phyloP scores from a whole-genome alignment of 2,888 invertebrate species.

The Desoria tigrina region DNA sequence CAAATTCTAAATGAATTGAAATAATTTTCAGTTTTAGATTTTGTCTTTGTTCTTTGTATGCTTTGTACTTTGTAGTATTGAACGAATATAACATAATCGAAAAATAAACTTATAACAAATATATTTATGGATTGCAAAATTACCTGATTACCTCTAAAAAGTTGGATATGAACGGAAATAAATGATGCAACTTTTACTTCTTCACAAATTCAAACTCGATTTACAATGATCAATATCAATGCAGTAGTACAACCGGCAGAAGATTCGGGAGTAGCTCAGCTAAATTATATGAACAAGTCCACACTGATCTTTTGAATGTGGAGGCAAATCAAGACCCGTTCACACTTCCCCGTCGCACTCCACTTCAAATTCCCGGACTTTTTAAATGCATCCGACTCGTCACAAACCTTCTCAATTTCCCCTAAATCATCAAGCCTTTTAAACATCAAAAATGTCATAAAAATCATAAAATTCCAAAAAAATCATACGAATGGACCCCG shows the following conservation, averaged over 20 bases:
- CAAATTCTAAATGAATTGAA: too few species aligned
- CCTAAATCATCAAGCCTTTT: background rate
- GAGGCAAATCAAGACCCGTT: conserved; percentile 5
- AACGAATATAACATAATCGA: too few species aligned
- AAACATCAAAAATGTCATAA: background rate
- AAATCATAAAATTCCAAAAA: conserved; percentile 1
- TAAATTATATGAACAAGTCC: background rate
- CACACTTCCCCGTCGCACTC: background rate
- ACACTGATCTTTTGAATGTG: conserved; percentile 3
- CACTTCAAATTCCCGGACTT: background rate
- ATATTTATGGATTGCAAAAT: too few species aligned
- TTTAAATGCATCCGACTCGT: background rate
- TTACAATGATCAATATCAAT: too few species aligned
- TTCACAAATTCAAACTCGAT: background rate
- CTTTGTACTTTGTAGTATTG: too few species aligned
- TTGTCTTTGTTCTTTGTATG: too few species aligned
- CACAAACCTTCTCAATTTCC: background rate
- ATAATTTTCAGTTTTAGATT: too few species aligned
- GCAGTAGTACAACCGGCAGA: too few species aligned
- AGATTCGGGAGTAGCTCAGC: too few species aligned
- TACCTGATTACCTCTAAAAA: background rate
- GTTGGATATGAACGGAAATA: background rate
- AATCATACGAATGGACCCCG: background rate
- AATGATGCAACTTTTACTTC: background rate
- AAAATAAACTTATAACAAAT: too few species aligned